Evolutionary conservation across 2,113 vertebrate genomes (phyloP), one percentile per base, ranked within the genome.

Genomic region (Eudyptes chrysolophus): DNA sequence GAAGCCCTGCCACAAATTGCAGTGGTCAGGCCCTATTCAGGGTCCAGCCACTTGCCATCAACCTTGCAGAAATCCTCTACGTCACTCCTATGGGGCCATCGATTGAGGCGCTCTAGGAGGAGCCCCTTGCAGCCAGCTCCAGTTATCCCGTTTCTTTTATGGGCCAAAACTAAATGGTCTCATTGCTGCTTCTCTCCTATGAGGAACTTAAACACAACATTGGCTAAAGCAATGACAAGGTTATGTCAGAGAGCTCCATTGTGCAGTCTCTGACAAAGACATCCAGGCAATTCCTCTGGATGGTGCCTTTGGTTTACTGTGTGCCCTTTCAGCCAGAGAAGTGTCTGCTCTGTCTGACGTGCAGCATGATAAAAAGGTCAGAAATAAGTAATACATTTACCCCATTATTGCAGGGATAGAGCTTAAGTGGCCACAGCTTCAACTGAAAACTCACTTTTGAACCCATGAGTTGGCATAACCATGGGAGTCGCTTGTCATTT

Each of bases 31-130:
- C 13, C 13, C 25, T 64, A 6, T 48, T 92, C 51, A 49, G 51
- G 6, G 24, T 84, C 36, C 11, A 24, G 49, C 46, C 29, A 10
- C 17, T 57, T 40, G 51, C 16, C 22, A 57, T 49, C 36, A 72
- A 0, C 90, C 38, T 71, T 78, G 36, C 80, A 38, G 38, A 72
- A 92, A 64, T 72, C 44, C n/a, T 91, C 24, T 7, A 1, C 34
- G 32, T 55, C 24, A 3, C 15, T 80, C 16, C 44, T 24, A 6
- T 5, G 10, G 42, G 16, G 10, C 22, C 51, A 44, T 48, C 3
- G 19, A 17, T 24, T 0, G 0, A 78, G 26, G 24, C 1, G 2
- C 16, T 72, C 14, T 6, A 51, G 38, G 51, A 87, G 18, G 54
- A 82, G 6, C 10, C 7, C 7, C 14, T 87, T 30, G 29, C 51